Evolutionary conservation across 2,888 invertebrate genomes (phyloP).

Genomic region (Epinotia brunnichana): DNA sequence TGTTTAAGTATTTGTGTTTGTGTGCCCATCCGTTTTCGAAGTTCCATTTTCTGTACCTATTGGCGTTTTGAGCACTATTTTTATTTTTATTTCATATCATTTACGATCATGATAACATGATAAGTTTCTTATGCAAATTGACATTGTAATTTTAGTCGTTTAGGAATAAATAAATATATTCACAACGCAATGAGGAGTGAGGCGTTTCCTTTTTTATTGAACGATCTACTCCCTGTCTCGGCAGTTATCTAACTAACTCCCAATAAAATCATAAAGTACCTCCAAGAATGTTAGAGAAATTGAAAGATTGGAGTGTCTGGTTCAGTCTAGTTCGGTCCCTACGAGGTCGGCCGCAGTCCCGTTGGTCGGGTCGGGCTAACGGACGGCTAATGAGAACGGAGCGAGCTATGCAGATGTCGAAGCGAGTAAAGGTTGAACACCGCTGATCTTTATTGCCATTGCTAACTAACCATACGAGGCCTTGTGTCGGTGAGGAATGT

Average conservation of each 20-base stretch:
- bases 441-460: conserved; percentile 21
- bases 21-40: no score
- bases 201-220: no score
- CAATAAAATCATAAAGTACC: neutral
- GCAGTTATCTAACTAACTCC: neutral
- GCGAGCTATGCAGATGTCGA: conserved; percentile 78
- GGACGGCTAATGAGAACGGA: conserved; percentile 78
- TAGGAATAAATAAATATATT: no score
- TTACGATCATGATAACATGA: no score
- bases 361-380: conserved; percentile 73
- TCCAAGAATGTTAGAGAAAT: conserved; percentile 1
- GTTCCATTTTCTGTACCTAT: no score
- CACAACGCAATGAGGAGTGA: no score
- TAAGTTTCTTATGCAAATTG: no score
- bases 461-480: neutral
- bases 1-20: no score
- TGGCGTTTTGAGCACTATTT: no score
- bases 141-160: no score
- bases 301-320: conserved; percentile 23
- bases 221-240: neutral
- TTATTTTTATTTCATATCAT: no score
- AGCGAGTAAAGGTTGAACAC: conserved; percentile 45
- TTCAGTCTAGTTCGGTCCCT: conserved; percentile 37
- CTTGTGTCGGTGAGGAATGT: neutral
- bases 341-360: conserved; percentile 58